These are phyloP conservation scores for Lampropteryx suffumata DNA, from an alignment of 2,888 invertebrate genomes.

Conservation along the genomic window DNA sequence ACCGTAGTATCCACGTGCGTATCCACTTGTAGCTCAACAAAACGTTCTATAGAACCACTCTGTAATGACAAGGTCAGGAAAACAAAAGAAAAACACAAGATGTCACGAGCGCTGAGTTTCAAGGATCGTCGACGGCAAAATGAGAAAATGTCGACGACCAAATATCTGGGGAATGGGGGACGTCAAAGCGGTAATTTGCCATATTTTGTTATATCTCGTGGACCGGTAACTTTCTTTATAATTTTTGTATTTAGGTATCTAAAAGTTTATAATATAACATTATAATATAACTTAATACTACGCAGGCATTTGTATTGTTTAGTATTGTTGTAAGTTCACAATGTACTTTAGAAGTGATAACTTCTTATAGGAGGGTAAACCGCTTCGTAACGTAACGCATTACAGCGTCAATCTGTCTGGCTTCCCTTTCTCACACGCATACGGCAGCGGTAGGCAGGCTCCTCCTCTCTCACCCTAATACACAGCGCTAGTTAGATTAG, in stretches of 20 bases:
- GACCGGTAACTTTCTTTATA: conserved; percentile 12
- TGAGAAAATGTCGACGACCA: conserved; percentile 36
- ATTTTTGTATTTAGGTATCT: conserved; percentile 6
- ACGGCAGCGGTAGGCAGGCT: too few species aligned
- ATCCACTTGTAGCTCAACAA: conserved; percentile 12
- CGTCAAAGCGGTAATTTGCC: conserved; percentile 38
- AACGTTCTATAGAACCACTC: conserved; percentile 13
- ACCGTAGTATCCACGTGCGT: background rate
- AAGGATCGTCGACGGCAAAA: conserved; percentile 42
- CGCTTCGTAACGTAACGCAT: too few species aligned
- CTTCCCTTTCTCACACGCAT: too few species aligned
- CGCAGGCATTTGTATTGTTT: too few species aligned
- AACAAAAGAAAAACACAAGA: conserved; percentile 40
- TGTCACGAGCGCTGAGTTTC: conserved; percentile 35
- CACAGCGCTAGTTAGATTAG: too few species aligned
- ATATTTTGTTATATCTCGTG: conserved; percentile 27
- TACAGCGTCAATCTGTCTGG: too few species aligned
- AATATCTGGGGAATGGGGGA: conserved; percentile 27
- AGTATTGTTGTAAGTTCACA: too few species aligned
- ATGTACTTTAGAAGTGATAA: too few species aligned
- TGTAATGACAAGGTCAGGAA: conserved; percentile 26
- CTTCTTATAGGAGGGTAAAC: too few species aligned
- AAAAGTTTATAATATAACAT: background rate
- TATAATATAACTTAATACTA: too few species aligned
- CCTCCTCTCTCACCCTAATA: too few species aligned